These are phyloP conservation scores for Neotragus pygmaeus DNA, from an alignment of 2,113 vertebrate genomes.

Conservation along the genomic window DNA sequence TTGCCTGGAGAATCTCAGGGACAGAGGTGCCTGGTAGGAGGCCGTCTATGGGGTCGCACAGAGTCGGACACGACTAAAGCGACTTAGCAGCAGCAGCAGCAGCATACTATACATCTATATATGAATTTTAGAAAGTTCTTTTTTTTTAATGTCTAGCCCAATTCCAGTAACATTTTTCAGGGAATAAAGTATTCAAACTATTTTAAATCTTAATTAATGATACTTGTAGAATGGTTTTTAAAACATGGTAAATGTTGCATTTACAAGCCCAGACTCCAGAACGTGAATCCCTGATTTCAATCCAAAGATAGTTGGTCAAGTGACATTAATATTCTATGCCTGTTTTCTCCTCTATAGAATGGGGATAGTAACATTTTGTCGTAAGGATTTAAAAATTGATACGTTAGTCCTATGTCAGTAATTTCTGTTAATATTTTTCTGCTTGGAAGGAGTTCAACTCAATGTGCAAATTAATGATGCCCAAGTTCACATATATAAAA, in stretches of 20 bases:
- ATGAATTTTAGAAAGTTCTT: neutral
- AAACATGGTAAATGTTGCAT: neutral
- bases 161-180: neutral
- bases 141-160: neutral
- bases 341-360: neutral
- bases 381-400: neutral
- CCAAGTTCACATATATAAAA: neutral
- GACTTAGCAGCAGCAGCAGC: too few relatives aligned
- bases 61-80: too few relatives aligned
- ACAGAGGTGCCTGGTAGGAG: too few relatives aligned
- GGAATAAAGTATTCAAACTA: constrained; percentile 5
- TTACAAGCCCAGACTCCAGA: neutral
- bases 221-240: neutral
- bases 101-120: neutral
- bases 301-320: neutral
- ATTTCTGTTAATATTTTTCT: constrained; percentile 7
- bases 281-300: neutral
- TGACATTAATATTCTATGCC: neutral
- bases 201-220: neutral
- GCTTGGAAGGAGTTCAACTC: neutral
- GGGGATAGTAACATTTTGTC: neutral
- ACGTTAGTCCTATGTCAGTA: neutral
- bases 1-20: too few relatives aligned
- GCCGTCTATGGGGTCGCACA: too few relatives aligned
- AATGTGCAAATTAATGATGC: neutral